These are phyloP conservation scores for Eriocheir sinensis DNA, from an alignment of 1,140 invertebrate species.

Conservation along the genomic window DNA sequence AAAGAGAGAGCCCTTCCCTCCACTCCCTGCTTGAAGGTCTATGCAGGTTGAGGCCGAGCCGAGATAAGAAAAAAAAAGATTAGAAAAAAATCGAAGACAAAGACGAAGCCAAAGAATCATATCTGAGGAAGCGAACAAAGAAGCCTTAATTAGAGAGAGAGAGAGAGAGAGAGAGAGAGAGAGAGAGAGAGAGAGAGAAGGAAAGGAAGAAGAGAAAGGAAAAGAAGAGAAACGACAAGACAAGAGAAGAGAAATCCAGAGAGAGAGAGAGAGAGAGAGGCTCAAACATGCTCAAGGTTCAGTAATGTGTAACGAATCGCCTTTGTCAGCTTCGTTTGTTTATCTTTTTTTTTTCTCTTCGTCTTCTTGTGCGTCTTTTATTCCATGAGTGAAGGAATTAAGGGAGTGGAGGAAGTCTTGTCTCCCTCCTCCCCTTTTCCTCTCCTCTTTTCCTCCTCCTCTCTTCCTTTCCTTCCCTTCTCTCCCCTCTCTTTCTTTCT, in stretches of 20 bases:
- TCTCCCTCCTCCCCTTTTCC: background rate
- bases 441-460: background rate
- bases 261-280: background rate
- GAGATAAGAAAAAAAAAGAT: background rate
- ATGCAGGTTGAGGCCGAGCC: background rate
- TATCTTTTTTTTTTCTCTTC: slow-evolving; percentile 17
- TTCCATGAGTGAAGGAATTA: slow-evolving; percentile 30
- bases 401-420: background rate
- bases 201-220: background rate
- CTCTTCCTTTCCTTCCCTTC: background rate
- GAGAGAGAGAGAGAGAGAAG: slow-evolving; percentile 11
- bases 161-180: slow-evolving; percentile 11
- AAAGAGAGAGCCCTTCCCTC: too few relatives aligned
- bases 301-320: slow-evolving; percentile 21
- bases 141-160: slow-evolving; percentile 7
- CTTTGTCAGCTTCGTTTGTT: background rate
- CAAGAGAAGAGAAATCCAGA: too few relatives aligned
- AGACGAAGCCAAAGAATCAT: slow-evolving; percentile 3
- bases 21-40: background rate
- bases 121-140: slow-evolving; percentile 17
- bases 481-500: background rate
- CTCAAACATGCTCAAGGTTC: background rate
- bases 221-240: too few relatives aligned
- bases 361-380: background rate
- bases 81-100: slow-evolving; percentile 4